Conservation (phyloP, 2,113 vertebrate genomes). For the Collichthys lucidus region DNA sequence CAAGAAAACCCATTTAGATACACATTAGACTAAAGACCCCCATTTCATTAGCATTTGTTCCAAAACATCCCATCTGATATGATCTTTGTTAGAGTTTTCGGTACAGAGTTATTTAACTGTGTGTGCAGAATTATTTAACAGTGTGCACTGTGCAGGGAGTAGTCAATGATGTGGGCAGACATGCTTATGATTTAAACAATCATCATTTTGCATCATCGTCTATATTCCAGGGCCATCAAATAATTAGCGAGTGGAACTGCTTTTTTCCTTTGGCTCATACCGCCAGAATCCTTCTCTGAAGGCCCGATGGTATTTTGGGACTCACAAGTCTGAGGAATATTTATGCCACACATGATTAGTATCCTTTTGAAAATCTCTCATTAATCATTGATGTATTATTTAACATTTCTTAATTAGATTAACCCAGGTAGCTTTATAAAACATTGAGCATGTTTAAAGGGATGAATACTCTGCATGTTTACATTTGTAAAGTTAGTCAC, state of each 20-base stretch:
- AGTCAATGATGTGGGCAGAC: slow-evolving; percentile 17
- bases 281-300: not conserved
- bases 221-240: not conserved
- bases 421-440: not conserved
- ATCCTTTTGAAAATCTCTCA: not conserved
- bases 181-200: slow-evolving; percentile 24
- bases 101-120: slow-evolving; percentile 39
- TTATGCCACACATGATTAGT: too few species aligned
- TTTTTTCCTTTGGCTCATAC: not conserved
- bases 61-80: slow-evolving; percentile 46
- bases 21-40: slow-evolving; percentile 49
- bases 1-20: slow-evolving; percentile 42
- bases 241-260: not conserved
- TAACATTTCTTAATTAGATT: not conserved
- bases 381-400: not conserved
- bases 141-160: slow-evolving; percentile 9
- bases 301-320: not conserved
- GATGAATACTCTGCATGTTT: not conserved
- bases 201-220: slow-evolving; percentile 20
- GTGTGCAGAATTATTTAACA: slow-evolving; percentile 38
- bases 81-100: slow-evolving; percentile 42
- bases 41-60: slow-evolving; percentile 50
- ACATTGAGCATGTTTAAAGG: not conserved
- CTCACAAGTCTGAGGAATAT: not conserved
- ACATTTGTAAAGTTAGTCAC: not conserved